Evolutionary conservation across 37 sponge, comb jelly and placozoan genomes (phyloP).

Genomic region (Lycopodina hypogea): DNA sequence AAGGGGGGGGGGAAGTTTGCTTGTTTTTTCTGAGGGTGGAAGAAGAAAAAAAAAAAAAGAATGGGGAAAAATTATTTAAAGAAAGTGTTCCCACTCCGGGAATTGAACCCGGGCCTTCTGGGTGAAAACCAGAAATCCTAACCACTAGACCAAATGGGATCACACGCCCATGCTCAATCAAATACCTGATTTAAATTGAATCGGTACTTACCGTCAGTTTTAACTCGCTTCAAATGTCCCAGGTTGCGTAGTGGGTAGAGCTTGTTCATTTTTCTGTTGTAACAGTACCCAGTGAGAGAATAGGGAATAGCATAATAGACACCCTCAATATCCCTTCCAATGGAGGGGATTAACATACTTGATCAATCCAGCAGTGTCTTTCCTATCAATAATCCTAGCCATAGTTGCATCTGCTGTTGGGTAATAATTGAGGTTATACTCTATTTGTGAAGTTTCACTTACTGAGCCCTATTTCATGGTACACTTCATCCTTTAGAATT

Average conservation of each 20-base stretch:
- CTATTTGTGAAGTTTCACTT: background rate
- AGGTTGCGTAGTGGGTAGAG: slow-evolving; percentile 25
- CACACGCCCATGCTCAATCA: background rate
- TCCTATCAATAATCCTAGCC: slow-evolving; percentile 47
- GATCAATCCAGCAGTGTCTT: slow-evolving; percentile 27
- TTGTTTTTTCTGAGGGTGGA: background rate
- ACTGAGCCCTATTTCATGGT: slow-evolving; percentile 29
- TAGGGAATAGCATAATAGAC: too few species aligned
- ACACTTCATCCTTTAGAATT: slow-evolving; percentile 44
- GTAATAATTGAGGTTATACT: background rate
- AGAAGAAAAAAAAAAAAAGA: slow-evolving; percentile 29
- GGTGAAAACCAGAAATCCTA: slow-evolving; percentile 90
- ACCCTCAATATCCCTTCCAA: too few species aligned
- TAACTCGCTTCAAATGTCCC: slow-evolving; percentile 50
- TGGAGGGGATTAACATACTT: slow-evolving; percentile 14
- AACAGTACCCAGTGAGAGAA: too few species aligned
- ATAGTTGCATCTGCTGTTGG: slow-evolving; percentile 25
- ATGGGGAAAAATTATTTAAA: too few species aligned
- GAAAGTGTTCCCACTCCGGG: slow-evolving; percentile 74
- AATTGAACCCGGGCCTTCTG: slow-evolving; percentile 89
- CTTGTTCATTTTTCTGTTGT: slow-evolving; percentile 31
- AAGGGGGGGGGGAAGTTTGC: too few species aligned
- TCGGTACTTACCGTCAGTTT: slow-evolving; percentile 25
- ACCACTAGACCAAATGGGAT: slow-evolving; percentile 88
- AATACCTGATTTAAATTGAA: background rate